Base-by-base conservation (phyloP, 2,797 vertebrate species). In the Centropyge bicolor region DNA sequence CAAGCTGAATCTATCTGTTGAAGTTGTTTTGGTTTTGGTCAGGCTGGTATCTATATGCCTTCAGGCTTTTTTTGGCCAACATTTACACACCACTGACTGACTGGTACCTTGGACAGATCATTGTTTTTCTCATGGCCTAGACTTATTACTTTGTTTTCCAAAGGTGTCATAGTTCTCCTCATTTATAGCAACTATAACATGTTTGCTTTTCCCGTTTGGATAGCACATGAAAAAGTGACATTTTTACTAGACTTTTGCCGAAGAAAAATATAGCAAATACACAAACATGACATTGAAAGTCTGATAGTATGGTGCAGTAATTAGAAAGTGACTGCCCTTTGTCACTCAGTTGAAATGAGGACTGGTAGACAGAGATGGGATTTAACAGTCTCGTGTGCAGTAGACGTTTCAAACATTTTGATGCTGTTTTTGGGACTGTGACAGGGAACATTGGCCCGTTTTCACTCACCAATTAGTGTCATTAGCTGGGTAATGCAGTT, bases 401-500 rank as follows among this genome's bases (percentile, higher is more conserved):
- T 60, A 48, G 38, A 80, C 59, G 24, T 77, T 89, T 85, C 55
- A 86, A 62, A 82, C 57, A 78, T 68, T 77, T 74, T 80, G 51
- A 72, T 66, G 48, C 57, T 71, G 78, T 80, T 81, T 81, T 81
- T 80, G 60, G 80, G 71, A 74, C 59, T 51, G 43, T 77, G 78
- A 82, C 81, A 70, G 55, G 10, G 14, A 70, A 46, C 5, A 36
- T 41, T 82, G 78, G 59, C 62, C 62, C 11, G 27, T 83, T 86
- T 74, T 88, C 81, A 80, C 56, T 76, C 54, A n/a, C 55, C 76
- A 80, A 73, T 87, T 85, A 84, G 61, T 45, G 59, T 76, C 75
- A 87, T 80, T 85, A 85, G 70, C 49, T 19, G 59, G 57, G 61
- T 76, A 65, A 75, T 74, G 64, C 20, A 16, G 74, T 76, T 72